Base-by-base conservation (phyloP, 1,140 invertebrate genomes). In the Drosophila melanogaster region DNA sequence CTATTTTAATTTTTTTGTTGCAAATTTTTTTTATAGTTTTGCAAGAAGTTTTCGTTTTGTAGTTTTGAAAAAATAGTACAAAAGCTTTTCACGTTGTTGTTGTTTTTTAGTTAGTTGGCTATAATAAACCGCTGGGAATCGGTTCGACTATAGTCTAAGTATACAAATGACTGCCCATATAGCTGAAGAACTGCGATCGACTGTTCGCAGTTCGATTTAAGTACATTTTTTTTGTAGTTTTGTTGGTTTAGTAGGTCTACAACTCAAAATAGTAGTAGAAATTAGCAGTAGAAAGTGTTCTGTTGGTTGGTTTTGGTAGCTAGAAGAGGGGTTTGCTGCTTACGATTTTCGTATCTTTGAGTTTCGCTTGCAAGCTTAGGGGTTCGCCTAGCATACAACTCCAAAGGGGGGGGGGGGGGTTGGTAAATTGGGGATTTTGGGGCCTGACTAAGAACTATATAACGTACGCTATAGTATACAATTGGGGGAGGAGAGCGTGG, bases 151-250 rank as follows among this genome's bases (percentile, higher is more conserved):
- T 84, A 78, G 72, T 79, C 55, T 87, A 83, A 79, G 79, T 87
- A 79, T 87, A 87, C 76, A 87, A 87, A 83, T 90, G 81, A 81
- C 76, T 89, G 90, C 91, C 91, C 91, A 92, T 92, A 92, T 92
- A 92, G 91, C 91, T 91, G 90, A 89, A 76, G 64, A 56, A 38
- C 66, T 65, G 62, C 81, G 66, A 69, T 35, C 81, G 59, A 77
- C 22, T 35, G 38, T 53, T 61, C 44, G 72, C 83, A 83, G 79
- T 44, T 73, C 65, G 75, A 44, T 50, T 86, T 86, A 87, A 87
- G 83, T 87, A 87, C 83, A 89, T 72, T 70, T 71, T 70, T 71
- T 59, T 67, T 71, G 50, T 67, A 53, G 50, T 67, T 77, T 49
- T 51, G 33, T 37, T 58, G 65, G 66, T 80, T 89, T 84, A 89